Evolutionary conservation across 2,888 invertebrate genomes (phyloP).

Genomic region (Plagiodera versicolora): DNA sequence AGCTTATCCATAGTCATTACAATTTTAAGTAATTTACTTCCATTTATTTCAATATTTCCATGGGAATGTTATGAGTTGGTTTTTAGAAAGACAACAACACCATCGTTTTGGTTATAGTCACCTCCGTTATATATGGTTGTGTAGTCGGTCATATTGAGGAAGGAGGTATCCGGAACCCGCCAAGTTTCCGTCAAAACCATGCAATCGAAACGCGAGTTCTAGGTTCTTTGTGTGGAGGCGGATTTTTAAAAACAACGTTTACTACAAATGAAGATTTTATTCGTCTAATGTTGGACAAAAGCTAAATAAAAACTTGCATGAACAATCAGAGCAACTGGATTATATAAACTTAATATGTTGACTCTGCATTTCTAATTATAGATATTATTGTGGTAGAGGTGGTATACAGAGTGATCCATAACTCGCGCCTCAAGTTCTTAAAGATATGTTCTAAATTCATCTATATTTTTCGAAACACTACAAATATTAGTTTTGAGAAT

Average conservation of each 20-base stretch:
- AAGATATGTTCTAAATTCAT: not conserved
- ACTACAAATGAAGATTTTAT: too few relatives aligned
- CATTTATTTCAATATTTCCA: not conserved
- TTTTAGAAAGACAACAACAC: not conserved
- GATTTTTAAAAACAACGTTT: too few relatives aligned
- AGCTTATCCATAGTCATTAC: not conserved
- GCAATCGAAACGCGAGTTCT: not conserved
- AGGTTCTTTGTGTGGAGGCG: too few relatives aligned
- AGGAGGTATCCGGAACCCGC: not conserved
- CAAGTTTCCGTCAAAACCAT: not conserved
- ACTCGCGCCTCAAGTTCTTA: not conserved
- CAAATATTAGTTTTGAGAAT: not conserved
- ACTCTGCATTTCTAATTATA: too few relatives aligned
- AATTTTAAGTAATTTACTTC: not conserved
- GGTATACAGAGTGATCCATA: too few relatives aligned
- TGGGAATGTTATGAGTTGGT: not conserved
- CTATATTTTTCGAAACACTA: not conserved
- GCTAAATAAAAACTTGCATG: too few relatives aligned
- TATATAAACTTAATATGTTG: too few relatives aligned
- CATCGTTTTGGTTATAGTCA: not conserved
- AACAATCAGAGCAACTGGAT: too few relatives aligned
- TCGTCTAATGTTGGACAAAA: too few relatives aligned
- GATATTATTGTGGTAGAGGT: too few relatives aligned
- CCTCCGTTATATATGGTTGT: not conserved
- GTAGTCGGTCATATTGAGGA: conserved; percentile 1